Base-by-base conservation (phyloP, 2,888 invertebrate genomes). In the Paralinhomoeus sp. region DNA sequence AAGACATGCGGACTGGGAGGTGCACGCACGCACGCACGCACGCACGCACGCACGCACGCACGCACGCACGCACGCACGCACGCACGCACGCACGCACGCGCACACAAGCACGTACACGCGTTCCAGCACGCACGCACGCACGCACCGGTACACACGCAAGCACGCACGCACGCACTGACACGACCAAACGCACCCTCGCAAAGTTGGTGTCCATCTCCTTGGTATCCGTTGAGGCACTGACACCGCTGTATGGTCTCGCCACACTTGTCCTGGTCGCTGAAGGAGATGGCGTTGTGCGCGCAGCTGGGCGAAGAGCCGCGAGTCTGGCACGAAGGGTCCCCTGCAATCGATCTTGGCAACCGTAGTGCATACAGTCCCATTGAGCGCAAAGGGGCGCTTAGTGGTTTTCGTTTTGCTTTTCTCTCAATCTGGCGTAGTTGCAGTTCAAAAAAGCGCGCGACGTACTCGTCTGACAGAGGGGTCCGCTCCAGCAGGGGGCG, bases 201-300 rank as follows among this genome's bases (percentile, higher is more conserved):
- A n/a, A n/a, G n/a, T n/a, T n/a, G n/a, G n/a, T 52, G 48, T 2
- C 59, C 57, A 45, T 61, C 55, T 34, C 60, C 60, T 22, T 49
- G 47, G 51, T 54, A 60, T 12, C 60, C 60, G 31, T 51, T 49
- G 35, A 60, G 47, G 42, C 60, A 60, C 35, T 56, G 56, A 47
- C 60, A 60, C 23, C 53, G 42, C 41, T 53, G 53, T 38, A 55
- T 45, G 3, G 55, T 53, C 46, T 60, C 60, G 20, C 58, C 57
- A 35, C 47, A 51, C 15, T 55, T 45, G 42, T 58, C 57, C 38
- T 49, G 51, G 40, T 60, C 57, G 35, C 54, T 55, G 45, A 55
- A 58, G 3, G 53, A 53, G 20, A 61, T 50, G 24, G 60, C 60
- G 44, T 61, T 60, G 13, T 50, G 45, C 2, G 58, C 60, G 41